Evolutionary conservation across 2,888 invertebrate genomes (phyloP), one percentile per base, ranked within the genome.

Genomic region (Ariolimax columbianus): DNA sequence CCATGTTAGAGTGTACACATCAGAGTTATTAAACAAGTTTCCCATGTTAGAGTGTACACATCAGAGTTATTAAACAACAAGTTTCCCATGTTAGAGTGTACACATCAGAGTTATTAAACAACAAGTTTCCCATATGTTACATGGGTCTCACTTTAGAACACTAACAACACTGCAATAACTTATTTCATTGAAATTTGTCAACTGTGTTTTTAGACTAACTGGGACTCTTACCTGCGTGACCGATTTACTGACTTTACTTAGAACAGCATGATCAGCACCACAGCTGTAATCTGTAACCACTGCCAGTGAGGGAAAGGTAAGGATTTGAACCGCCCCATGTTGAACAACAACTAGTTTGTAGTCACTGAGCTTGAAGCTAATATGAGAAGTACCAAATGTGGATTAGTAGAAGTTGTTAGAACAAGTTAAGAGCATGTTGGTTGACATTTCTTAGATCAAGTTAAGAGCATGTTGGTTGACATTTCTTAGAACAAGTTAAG

Each of bases 241-340:
- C 3, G 43, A 59, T 63, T 30, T 63, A 63, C 63, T 23, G n/a
- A 30, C 26, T 72, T 51, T 82, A 47, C 63, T 82, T n/a, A 82
- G 33, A 43, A 33, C 26, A 11, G 59, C 68, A 43, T 9, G 33
- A 38, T 40, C 59, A 33, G 73, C 40, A 30, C 66, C 63, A 33
- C 26, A 1, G 43, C 43, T 47, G 36, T 68, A 77, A 17, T 73
- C 75, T 30, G 36, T 43, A 26, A 19, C n/a, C 2, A 47, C 33
- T 30, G 75, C 36, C 77, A 82, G 33, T n/a, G 75, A 66, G 19
- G 82, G 82, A 4, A 82, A 77, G n/a, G 63, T 77, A 11, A 82
- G 26, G 19, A 77, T 75, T 33, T 43, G 82, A 14, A 82, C 55
- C 66, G 33, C 43, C 1, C 47, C 36, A 23, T n/a, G 63, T 33